Conservation (phyloP, 92 coral and sea anemone species). For the Zoanthus sansibaricus region DNA sequence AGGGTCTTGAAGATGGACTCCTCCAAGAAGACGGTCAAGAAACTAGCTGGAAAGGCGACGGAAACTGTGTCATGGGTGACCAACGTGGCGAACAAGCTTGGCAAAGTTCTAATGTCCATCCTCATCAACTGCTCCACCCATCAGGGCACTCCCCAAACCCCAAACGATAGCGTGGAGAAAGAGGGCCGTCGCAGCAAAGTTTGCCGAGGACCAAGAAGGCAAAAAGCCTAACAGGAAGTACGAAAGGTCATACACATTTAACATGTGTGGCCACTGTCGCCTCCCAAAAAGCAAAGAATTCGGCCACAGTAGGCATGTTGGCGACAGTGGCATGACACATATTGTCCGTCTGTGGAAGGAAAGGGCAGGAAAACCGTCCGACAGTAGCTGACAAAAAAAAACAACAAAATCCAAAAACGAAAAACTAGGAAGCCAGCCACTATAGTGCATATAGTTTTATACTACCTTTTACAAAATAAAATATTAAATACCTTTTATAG, state of each 20-base stretch:
- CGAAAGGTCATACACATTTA: conserved; percentile 22
- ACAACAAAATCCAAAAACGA: neutral
- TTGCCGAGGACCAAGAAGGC: too few species aligned
- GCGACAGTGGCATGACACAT: conserved; percentile 2
- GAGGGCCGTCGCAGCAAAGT: conserved; percentile 7
- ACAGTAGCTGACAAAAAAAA: neutral
- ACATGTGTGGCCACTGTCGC: conserved; percentile 29
- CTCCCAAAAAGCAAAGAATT: conserved; percentile 16
- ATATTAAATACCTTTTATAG: neutral
- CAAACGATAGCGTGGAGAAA: conserved; percentile 11
- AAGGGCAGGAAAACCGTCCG: neutral
- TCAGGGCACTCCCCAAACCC: neutral
- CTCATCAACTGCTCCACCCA: conserved; percentile 50
- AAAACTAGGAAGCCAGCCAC: neutral
- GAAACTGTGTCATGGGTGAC: conserved; percentile 30
- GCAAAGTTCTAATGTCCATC: neutral
- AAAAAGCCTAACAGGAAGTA: conserved; percentile 29
- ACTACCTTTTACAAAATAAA: neutral
- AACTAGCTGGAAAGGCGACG: conserved; percentile 26
- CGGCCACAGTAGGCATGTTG: conserved; percentile 38
- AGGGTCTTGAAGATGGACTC: conserved; percentile 26
- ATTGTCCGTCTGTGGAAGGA: conserved; percentile 14
- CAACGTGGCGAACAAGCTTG: conserved; percentile 10
- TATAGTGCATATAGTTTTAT: neutral
- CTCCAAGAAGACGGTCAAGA: conserved; percentile 13